Conservation (phyloP, 2,797 vertebrate genomes). For the Pipistrellus pygmaeus region DNA sequence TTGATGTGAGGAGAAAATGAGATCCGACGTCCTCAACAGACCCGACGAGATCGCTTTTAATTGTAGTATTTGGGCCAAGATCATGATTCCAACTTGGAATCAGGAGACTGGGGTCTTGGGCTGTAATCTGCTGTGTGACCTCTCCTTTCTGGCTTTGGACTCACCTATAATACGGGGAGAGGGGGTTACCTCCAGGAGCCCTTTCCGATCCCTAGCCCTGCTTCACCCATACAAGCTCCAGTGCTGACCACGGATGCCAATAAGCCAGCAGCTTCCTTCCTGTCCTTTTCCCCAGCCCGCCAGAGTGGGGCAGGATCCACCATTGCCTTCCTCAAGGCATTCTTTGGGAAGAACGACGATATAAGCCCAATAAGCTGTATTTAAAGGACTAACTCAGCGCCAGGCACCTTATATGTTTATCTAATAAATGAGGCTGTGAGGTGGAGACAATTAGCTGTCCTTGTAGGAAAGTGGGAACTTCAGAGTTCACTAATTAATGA, state of each 20-base stretch:
- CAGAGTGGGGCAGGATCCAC: background rate
- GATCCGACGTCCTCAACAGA: background rate
- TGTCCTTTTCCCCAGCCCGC: background rate
- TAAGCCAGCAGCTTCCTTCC: background rate
- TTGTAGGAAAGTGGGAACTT: background rate
- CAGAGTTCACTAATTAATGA: background rate
- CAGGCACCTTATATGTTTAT: background rate
- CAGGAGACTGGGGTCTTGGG: background rate
- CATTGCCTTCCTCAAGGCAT: background rate
- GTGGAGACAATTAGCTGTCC: background rate
- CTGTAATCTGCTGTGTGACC: background rate
- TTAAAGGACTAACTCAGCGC: background rate
- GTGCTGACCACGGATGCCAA: background rate
- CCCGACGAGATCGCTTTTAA: background rate
- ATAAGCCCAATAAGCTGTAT: background rate
- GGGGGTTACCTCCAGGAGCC: background rate
- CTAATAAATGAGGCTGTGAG: background rate
- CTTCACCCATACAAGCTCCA: background rate
- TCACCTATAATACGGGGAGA: background rate
- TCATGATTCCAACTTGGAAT: background rate
- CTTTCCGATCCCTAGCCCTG: background rate
- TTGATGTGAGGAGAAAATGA: constrained; percentile 5
- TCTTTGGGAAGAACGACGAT: background rate
- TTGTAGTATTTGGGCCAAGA: background rate
- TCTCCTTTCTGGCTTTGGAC: background rate